These are phyloP conservation scores for Macrobrachium nipponense DNA, from an alignment of 1,140 invertebrate genomes.

Conservation along the genomic window DNA sequence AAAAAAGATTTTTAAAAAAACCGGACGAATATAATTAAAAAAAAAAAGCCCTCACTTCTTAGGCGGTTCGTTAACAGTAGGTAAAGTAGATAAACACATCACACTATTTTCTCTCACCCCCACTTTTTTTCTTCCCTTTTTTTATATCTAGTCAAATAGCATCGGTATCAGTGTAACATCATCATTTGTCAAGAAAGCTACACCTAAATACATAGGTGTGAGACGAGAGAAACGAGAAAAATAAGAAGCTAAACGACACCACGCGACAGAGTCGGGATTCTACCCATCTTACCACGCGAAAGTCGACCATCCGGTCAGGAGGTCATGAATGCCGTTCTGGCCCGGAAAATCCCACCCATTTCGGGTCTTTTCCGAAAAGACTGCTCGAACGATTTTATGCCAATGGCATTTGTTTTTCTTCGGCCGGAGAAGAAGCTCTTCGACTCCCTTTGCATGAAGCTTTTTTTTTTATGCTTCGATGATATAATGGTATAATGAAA, in stretches of 20 bases:
- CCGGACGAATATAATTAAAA: no score
- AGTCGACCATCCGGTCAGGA: neutral
- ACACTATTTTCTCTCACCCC: neutral
- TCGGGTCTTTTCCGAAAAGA: neutral
- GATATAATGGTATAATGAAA: no score
- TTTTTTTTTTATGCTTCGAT: no score
- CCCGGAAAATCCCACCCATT: neutral
- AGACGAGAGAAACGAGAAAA: neutral
- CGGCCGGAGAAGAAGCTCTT: neutral
- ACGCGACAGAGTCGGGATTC: neutral
- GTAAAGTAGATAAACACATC: no score
- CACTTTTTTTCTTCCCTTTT: neutral
- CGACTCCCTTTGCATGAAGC: neutral
- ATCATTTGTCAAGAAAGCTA: slow-evolving; percentile 23
- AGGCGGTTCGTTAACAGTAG: no score
- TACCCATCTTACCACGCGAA: neutral
- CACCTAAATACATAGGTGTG: slow-evolving; percentile 1
- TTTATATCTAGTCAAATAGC: slow-evolving; percentile 2
- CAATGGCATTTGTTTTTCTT: slow-evolving; percentile 6
- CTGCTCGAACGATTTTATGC: neutral
- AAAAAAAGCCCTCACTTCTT: no score
- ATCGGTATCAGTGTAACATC: slow-evolving; percentile 3
- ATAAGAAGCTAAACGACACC: neutral
- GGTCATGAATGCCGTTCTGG: neutral
- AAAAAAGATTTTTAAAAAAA: no score